phyloP scores from a whole-genome alignment of 37 sponge, comb jelly and placozoan genomes.

The Halisarca cf. caerulea region DNA sequence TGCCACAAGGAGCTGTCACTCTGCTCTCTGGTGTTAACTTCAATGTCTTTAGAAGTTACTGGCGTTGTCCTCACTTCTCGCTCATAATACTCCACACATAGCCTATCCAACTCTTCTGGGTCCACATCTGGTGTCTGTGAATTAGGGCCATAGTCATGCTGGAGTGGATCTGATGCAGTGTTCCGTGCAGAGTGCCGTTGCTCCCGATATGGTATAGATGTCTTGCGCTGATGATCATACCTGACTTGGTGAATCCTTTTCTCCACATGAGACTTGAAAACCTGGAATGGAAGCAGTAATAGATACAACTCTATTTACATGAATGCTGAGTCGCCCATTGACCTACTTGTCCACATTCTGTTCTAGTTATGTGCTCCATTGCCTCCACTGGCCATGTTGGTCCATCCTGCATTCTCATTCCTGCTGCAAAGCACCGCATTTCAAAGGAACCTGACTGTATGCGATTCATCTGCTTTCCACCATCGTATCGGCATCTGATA shows the following conservation, averaged over 20 bases:
- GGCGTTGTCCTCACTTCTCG: neutral
- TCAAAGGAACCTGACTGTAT: conserved; percentile 28
- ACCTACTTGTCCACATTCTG: neutral
- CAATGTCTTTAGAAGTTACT: neutral
- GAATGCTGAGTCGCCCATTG: too few relatives aligned
- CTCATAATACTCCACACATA: neutral
- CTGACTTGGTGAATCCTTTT: neutral
- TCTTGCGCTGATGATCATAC: neutral
- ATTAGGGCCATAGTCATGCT: too few relatives aligned
- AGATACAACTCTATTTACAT: too few relatives aligned
- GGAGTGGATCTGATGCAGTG: too few relatives aligned
- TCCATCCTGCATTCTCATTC: conserved; percentile 17
- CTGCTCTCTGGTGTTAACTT: neutral
- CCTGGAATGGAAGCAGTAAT: too few relatives aligned
- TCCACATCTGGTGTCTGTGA: too few relatives aligned
- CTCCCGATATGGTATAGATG: neutral
- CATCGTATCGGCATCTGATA: conserved; percentile 23
- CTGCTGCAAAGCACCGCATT: conserved; percentile 24
- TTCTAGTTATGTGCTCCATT: neutral
- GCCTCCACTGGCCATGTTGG: neutral
- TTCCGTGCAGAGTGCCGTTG: neutral
- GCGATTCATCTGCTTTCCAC: conserved; percentile 26
- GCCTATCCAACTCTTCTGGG: too few relatives aligned
- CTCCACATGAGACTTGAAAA: neutral
- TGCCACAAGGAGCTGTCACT: neutral